phyloP scores from a whole-genome alignment of 2,113 vertebrate genomes.

The Sebastes schlegelii region DNA sequence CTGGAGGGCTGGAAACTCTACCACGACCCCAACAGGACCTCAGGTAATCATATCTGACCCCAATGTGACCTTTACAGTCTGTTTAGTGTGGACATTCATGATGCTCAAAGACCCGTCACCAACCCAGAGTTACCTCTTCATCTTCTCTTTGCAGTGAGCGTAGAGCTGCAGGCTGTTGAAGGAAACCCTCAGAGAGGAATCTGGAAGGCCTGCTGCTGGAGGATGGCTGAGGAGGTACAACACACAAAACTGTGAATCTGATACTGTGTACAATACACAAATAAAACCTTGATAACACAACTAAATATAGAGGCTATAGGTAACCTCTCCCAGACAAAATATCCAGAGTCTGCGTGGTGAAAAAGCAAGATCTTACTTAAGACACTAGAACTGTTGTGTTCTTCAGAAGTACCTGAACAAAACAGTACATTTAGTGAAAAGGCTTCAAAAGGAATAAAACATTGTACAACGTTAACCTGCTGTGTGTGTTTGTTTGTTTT shows the following conservation, averaged over 20 bases:
- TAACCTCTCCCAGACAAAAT: no score
- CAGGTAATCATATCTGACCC: constrained; percentile 82
- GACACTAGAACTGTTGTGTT: no score
- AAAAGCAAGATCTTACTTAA: no score
- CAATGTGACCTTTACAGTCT: no score
- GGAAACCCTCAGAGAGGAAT: constrained; percentile 95
- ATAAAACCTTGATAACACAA: no score
- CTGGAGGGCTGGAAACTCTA: constrained; percentile 99
- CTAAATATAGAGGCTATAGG: no score
- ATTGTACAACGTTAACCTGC: background rate
- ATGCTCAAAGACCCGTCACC: background rate
- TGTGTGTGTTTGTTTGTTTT: constrained; percentile 35
- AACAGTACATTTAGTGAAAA: no score
- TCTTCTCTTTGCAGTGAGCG: constrained; percentile 72
- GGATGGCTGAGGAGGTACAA: constrained; percentile 94
- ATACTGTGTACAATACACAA: no score
- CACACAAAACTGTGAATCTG: no score
- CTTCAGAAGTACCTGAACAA: no score
- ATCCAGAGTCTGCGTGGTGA: no score
- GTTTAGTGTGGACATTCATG: background rate
- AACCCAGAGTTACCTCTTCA: background rate
- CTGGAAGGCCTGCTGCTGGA: constrained; percentile 98
- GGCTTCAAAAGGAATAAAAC: no score
- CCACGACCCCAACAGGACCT: constrained; percentile 93
- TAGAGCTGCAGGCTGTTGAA: constrained; percentile 90